These are phyloP conservation scores for Platycheirus albimanus DNA, from an alignment of 2,888 invertebrate genomes.

Conservation along the genomic window DNA sequence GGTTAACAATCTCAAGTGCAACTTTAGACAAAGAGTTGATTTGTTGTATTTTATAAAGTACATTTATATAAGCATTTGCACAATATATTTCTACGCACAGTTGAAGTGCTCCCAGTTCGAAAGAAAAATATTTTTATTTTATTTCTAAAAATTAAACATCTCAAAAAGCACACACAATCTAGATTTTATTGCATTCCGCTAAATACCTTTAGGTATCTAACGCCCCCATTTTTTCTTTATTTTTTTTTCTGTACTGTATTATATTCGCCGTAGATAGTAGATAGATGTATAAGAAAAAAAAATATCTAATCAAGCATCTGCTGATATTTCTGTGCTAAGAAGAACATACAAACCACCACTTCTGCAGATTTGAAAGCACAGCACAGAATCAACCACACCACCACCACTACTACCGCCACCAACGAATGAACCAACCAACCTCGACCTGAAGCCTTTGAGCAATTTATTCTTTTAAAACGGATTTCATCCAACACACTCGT, in stretches of 20 bases:
- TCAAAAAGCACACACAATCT: conserved; percentile 37
- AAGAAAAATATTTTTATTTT: not conserved
- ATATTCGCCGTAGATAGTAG: not conserved
- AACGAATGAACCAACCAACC: conserved; percentile 59
- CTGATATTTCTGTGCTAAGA: conserved; percentile 36
- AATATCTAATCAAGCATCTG: conserved; percentile 69
- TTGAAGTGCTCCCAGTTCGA: not conserved
- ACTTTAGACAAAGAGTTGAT: too few species aligned
- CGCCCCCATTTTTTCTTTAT: conserved; percentile 62
- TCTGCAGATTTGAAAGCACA: conserved; percentile 43
- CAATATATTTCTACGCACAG: not conserved
- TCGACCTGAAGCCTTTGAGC: conserved; percentile 73
- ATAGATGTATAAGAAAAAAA: not conserved
- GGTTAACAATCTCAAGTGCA: too few species aligned
- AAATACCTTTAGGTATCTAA: conserved; percentile 51
- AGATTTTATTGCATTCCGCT: conserved; percentile 54
- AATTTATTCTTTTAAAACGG: conserved; percentile 68
- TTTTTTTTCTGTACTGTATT: not conserved
- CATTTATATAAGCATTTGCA: too few species aligned
- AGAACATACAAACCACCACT: conserved; percentile 8
- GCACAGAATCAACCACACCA: conserved; percentile 49
- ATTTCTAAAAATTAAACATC: conserved; percentile 10
- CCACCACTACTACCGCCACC: not conserved
- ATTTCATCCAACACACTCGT: conserved; percentile 64
- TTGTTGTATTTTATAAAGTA: too few species aligned